Evolutionary conservation across 2,113 vertebrate species (phyloP), one percentile per base, ranked within the genome.

Genomic region (Rhinoderma darwinii): DNA sequence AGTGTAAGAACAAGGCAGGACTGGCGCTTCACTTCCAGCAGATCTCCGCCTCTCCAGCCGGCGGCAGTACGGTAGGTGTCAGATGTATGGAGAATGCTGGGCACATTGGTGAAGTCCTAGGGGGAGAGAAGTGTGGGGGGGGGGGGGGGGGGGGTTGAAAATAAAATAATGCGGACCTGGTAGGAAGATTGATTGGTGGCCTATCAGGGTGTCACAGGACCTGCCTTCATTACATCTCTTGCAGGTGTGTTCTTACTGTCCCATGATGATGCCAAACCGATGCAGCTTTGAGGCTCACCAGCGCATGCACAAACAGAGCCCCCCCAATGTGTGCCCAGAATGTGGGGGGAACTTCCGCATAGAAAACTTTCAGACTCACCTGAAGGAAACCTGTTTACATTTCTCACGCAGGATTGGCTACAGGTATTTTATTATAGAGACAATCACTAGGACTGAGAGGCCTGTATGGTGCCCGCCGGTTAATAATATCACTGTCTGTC

Each of bases 321-420:
- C 95, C 0, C 98, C 98, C 0, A 94, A 97, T 3, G 93, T 98
- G 8, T 99, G 98, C 90, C 98, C 98, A 0, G 97, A 99, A 89
- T 99, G 98, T 0, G 97, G 98, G 0, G 95, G 94, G 14, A 94
- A 94, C 25, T 94, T 94, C 91, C 95, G 96, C 44, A 92, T 93
- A 82, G 88, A 95, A 0, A 93, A 91, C 83, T 95, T 98, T 47
- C 93, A 97, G 87, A 75, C 89, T 0, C 97, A 99, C 84, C 93
- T 98, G 44, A 94, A 94, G 17, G 95, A 98, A 0, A 91, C 93
- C 88, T 99, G 98, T 74, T 93, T 98, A 88, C 98, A 99, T 89
- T 97, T 97, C 90, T 94, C 97, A 18, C 96, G 97, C 0, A 94
- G 97, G 22, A 96, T 99, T 0, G 98, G 98, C 0, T 98, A 99